Percentiles rank a stretch among this genome's conserved stretches.
Evolutionary conservation across 2,888 invertebrate species (phyloP).

Genomic region (Dysmachus trigonus): DNA sequence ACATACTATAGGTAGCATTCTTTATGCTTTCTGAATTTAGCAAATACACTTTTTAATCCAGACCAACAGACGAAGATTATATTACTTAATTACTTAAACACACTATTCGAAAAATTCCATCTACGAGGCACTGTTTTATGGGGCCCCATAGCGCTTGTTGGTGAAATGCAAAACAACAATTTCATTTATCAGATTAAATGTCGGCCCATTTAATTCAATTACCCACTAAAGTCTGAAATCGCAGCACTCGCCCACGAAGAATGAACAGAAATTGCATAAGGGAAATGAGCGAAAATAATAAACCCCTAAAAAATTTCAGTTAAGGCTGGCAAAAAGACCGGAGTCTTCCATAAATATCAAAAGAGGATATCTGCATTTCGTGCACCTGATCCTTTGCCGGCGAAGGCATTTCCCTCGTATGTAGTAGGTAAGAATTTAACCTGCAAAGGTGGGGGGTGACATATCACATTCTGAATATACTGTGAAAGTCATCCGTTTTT

Average conservation of each 20-base stretch:
- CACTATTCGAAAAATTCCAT: neutral
- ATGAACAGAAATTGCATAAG: slow-evolving; percentile 29
- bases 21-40: too few relatives aligned
- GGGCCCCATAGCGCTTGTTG: neutral
- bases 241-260: neutral
- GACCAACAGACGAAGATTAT: neutral
- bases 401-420: neutral
- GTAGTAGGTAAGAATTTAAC: slow-evolving; percentile 21
- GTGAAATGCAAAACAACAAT: neutral
- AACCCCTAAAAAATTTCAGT: slow-evolving; percentile 5
- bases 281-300: slow-evolving; percentile 15
- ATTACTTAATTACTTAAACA: neutral
- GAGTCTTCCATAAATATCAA: slow-evolving; percentile 42
- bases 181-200: neutral
- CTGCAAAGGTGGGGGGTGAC: slow-evolving; percentile 16
- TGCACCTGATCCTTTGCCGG: slow-evolving; percentile 36
- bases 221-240: neutral
- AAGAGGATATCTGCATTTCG: slow-evolving; percentile 42
- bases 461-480: slow-evolving; percentile 34
- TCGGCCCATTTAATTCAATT: neutral
- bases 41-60: too few relatives aligned
- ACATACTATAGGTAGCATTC: too few relatives aligned
- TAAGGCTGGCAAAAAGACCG: slow-evolving; percentile 28
- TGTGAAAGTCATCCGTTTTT: slow-evolving; percentile 40
- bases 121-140: neutral